Base-by-base conservation (phyloP, 2,113 vertebrate species). In the Lepus europaeus region DNA sequence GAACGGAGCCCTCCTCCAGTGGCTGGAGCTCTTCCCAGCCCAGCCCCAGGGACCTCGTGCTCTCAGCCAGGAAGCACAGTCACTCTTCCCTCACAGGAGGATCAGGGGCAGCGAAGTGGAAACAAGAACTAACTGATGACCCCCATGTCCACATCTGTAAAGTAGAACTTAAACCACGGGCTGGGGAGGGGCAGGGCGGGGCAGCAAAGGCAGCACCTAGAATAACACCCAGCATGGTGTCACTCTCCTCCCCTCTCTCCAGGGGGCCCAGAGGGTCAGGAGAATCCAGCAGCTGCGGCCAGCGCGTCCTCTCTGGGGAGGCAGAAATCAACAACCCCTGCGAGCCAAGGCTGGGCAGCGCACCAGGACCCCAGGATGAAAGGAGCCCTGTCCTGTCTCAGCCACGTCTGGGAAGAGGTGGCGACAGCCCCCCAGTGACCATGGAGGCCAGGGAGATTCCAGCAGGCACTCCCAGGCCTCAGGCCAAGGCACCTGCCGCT, bases 171-270 rank as follows among this genome's bases (percentile, higher is more conserved):
- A 74, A 74, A 81, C 53, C 13, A 19, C 1, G 2, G 36, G 49
- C 25, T 89, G 49, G 0, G 1, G 10, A 22, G 33, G 84, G 1
- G 61, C 17, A 2, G 0, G 13, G 36, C 4, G 19, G 20, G 49
- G 56, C 2, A 33, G 0, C 19, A 79, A 78, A 3, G 22, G 16
- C 14, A 19, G 56, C 13, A 59, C 56, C 56, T 19, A 59, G 56
- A 59, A 59, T 59, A 59, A 59, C 13, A 59, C 14, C 56, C 19
- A 19, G 56, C 56, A 59, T 4, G 5, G 13, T 14, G 19, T 20
- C 33, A 31, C 87, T 56, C 80, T 56, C 61, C 33, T 70, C 61
- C 3, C 6, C 66, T 78, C 51, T 72, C 69, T 59, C 23, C 39
- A 86, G 13, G 85, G 22, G 10, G 72, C 16, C 20, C 51, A 23